Percentiles rank a stretch among this genome's conserved stretches.
Evolutionary conservation across 2,888 invertebrate species (phyloP).

Genomic region (Agriotes lineatus): DNA sequence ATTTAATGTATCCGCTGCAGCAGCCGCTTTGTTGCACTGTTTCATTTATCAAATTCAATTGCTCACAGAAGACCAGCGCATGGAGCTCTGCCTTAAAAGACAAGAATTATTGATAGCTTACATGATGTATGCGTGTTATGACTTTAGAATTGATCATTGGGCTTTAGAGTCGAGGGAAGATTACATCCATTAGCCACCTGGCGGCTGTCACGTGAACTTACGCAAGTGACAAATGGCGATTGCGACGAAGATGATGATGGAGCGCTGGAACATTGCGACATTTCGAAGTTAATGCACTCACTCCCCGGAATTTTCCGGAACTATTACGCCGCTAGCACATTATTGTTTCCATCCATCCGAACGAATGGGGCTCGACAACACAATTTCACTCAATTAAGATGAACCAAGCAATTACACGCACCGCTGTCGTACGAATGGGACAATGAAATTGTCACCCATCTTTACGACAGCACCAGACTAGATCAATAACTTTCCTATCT

Average conservation of each 20-base stretch:
- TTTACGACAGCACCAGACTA: conserved; percentile 34
- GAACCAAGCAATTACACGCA: conserved; percentile 39
- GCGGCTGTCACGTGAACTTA: conserved; percentile 55
- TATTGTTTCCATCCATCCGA: conserved; percentile 37
- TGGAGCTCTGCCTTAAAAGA: conserved; percentile 22
- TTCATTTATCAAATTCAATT: conserved; percentile 31
- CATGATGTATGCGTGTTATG: conserved; percentile 38
- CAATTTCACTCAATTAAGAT: conserved; percentile 43
- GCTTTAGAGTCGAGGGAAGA: conserved; percentile 51
- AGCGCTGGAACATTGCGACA: conserved; percentile 42
- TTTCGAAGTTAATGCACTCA: conserved; percentile 44
- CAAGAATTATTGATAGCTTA: conserved; percentile 35
- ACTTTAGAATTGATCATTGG: conserved; percentile 51
- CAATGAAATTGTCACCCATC: conserved; percentile 38
- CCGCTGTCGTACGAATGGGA: conserved; percentile 32
- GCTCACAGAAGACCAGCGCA: conserved; percentile 6
- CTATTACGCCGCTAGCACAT: conserved; percentile 34
- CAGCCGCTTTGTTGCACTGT: conserved; percentile 37
- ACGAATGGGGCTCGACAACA: conserved; percentile 33
- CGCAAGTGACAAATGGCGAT: conserved; percentile 56
- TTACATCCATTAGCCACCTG: conserved; percentile 59
- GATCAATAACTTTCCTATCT: conserved; percentile 33
- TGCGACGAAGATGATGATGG: conserved; percentile 49
- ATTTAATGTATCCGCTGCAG: conserved; percentile 14
- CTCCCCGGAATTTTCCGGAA: conserved; percentile 35